These are phyloP conservation scores for Drosophila malerkotliana DNA, from an alignment of 1,140 invertebrate species.

Conservation along the genomic window DNA sequence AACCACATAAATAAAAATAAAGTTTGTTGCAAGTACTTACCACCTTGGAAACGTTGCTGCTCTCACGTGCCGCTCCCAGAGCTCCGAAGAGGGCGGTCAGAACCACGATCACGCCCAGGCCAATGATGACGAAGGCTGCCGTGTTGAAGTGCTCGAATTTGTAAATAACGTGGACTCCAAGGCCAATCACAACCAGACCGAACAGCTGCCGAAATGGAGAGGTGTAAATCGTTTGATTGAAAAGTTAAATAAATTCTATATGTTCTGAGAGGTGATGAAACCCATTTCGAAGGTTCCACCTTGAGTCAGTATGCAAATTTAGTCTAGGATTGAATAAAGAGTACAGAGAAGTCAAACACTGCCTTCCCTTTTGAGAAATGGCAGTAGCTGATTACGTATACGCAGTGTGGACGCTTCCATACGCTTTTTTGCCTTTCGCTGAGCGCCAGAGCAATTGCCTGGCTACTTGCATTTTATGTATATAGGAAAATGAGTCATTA, in stretches of 20 bases:
- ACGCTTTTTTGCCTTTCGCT: constrained; percentile 29
- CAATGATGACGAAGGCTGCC: constrained; percentile 63
- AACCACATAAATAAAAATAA: not conserved
- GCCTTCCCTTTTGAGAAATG: not conserved
- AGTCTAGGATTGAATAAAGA: not conserved
- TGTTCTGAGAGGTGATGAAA: constrained; percentile 30
- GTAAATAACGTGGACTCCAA: constrained; percentile 66
- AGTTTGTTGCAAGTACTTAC: constrained; percentile 30
- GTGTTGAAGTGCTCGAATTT: constrained; percentile 71
- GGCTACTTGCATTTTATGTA: constrained; percentile 46
- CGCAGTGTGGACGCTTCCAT: constrained; percentile 25
- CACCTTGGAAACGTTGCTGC: constrained; percentile 63
- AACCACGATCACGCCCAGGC: constrained; percentile 54
- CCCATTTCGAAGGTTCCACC: constrained; percentile 15
- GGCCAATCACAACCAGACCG: constrained; percentile 54
- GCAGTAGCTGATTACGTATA: constrained; percentile 47
- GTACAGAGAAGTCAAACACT: not conserved
- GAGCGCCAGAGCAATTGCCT: constrained; percentile 12
- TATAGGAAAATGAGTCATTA: constrained; percentile 45
- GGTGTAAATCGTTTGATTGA: constrained; percentile 22
- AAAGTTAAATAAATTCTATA: constrained; percentile 30
- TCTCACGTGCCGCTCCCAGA: constrained; percentile 71
- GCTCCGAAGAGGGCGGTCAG: constrained; percentile 57
- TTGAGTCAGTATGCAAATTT: constrained; percentile 46
- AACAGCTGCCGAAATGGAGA: constrained; percentile 55